Evolutionary conservation across 2,797 vertebrate genomes (phyloP).

Genomic region (Ambastaia sidthimunki): DNA sequence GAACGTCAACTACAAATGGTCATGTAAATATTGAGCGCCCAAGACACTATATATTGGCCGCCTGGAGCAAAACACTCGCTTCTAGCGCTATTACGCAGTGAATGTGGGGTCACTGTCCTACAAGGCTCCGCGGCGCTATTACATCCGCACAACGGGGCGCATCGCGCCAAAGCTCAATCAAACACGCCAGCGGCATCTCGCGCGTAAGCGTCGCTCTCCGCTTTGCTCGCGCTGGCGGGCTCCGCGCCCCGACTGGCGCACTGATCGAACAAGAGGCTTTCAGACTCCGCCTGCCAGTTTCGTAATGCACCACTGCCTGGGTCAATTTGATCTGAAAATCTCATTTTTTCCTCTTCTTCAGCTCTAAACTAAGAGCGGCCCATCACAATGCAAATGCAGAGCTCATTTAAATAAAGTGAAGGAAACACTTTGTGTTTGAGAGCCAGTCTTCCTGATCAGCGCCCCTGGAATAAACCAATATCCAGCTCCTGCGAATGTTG

Average conservation of each 20-base stretch:
- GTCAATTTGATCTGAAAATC: slow-evolving; percentile 99
- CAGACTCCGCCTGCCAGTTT: slow-evolving; percentile 97
- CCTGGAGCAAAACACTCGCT: slow-evolving; percentile 44
- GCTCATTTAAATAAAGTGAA: slow-evolving; percentile 99
- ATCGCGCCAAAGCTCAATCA: slow-evolving; percentile 65
- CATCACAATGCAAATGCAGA: slow-evolving; percentile 99
- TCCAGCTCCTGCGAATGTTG: slow-evolving; percentile 96
- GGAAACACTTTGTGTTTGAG: slow-evolving; percentile 99
- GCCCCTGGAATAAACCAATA: slow-evolving; percentile 99
- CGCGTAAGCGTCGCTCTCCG: slow-evolving; percentile 68
- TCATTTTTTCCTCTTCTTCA: slow-evolving; percentile 94
- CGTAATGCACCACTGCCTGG: slow-evolving; percentile 99
- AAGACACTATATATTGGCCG: slow-evolving; percentile 41
- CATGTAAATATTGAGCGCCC: slow-evolving; percentile 56
- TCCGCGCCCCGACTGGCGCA: slow-evolving; percentile 82
- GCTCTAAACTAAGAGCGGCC: slow-evolving; percentile 97
- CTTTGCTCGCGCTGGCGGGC: slow-evolving; percentile 61
- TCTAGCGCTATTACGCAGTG: slow-evolving; percentile 53
- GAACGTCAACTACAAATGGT: slow-evolving; percentile 52
- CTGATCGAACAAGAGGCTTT: slow-evolving; percentile 98
- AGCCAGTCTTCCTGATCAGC: slow-evolving; percentile 99
- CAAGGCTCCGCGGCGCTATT: slow-evolving; percentile 62
- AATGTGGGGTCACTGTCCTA: slow-evolving; percentile 72
- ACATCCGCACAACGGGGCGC: slow-evolving; percentile 69
- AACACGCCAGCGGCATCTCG: slow-evolving; percentile 74